These are phyloP conservation scores for Argopecten irradians DNA, from an alignment of 1,140 invertebrate genomes.

Conservation along the genomic window DNA sequence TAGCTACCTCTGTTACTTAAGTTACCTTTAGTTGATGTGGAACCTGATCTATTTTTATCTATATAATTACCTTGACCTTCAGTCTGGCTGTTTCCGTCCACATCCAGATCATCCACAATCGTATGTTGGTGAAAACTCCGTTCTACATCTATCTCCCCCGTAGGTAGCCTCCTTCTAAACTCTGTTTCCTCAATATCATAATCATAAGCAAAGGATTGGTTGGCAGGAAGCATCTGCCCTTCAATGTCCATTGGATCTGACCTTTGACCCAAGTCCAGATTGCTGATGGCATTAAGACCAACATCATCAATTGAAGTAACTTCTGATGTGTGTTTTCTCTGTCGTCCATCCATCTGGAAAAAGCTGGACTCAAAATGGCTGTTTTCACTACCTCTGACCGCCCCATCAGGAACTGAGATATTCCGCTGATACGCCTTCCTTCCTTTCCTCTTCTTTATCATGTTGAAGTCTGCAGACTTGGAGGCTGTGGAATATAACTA, in stretches of 20 bases:
- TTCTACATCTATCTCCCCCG: slow-evolving; percentile 18
- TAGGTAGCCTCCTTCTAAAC: neutral
- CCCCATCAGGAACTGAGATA: neutral
- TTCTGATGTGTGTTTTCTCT: neutral
- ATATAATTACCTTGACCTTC: neutral
- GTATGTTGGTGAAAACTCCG: neutral
- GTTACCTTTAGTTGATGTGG: neutral
- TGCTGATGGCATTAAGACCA: neutral
- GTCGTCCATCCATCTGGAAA: neutral
- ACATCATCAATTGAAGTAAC: neutral
- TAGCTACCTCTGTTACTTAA: neutral
- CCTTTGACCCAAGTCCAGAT: neutral
- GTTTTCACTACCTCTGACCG: neutral
- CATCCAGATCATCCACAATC: slow-evolving; percentile 9
- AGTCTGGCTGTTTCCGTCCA: neutral
- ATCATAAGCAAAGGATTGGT: slow-evolving; percentile 28
- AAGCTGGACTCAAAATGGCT: neutral
- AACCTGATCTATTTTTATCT: no score
- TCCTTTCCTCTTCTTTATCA: neutral
- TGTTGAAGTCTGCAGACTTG: neutral
- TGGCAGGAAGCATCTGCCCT: neutral
- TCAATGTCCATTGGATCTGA: neutral
- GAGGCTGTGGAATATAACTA: neutral
- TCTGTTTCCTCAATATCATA: slow-evolving; percentile 33
- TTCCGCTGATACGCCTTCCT: neutral